Conservation (phyloP, 53 echinoderm and acorn worm genomes). For the Holothuria leucospilota region DNA sequence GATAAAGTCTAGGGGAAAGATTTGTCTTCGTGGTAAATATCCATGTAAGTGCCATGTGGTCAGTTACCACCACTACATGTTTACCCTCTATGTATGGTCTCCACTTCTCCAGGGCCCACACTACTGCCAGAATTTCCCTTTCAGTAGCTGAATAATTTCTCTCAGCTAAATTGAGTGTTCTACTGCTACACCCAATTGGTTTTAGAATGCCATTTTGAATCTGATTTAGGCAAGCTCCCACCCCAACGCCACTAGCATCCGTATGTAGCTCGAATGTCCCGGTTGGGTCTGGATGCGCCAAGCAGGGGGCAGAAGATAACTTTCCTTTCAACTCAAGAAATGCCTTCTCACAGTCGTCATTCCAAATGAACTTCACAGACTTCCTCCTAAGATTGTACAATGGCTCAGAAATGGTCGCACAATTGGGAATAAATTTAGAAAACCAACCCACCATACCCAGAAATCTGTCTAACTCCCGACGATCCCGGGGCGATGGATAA, state of each 20-base stretch:
- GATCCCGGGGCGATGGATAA: constrained; percentile 44
- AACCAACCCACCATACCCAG: constrained; percentile 5
- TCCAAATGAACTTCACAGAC: background rate
- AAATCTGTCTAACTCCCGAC: constrained; percentile 29
- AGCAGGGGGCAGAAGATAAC: background rate
- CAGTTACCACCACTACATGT: constrained; percentile 23
- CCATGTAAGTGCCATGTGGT: constrained; percentile 37
- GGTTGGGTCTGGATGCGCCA: background rate
- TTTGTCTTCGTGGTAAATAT: constrained; percentile 15
- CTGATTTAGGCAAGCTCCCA: too few relatives aligned
- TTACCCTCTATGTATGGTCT: constrained; percentile 29
- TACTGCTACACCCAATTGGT: constrained; percentile 58
- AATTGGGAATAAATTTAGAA: too few relatives aligned
- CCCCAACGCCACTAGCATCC: background rate
- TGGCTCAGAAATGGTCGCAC: too few relatives aligned
- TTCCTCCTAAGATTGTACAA: too few relatives aligned
- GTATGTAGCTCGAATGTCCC: background rate
- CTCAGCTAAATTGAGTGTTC: constrained; percentile 46
- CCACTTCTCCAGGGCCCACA: constrained; percentile 59
- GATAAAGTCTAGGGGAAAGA: constrained; percentile 20
- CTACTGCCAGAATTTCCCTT: constrained; percentile 52
- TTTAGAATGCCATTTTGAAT: too few relatives aligned
- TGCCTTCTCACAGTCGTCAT: background rate
- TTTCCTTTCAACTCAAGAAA: background rate
- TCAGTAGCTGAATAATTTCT: constrained; percentile 59